Percentiles rank a stretch among this genome's conserved stretches.
Conservation (phyloP, 2,113 vertebrate genomes). For the Microtus richardsoni region DNA sequence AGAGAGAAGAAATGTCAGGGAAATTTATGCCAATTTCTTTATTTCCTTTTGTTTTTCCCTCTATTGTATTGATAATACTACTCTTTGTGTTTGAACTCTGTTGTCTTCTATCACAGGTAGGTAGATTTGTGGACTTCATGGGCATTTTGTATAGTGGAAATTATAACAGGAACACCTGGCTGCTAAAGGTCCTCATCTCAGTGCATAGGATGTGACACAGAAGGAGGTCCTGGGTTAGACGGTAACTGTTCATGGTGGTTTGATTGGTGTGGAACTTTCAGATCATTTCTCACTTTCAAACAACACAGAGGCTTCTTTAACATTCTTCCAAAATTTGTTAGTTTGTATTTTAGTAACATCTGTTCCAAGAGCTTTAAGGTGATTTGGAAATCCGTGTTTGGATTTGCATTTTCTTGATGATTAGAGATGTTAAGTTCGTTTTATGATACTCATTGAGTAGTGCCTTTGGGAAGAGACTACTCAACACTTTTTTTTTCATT, state of each 20-base stretch:
- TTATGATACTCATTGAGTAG: background rate
- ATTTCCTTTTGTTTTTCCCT: background rate
- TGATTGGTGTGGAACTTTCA: background rate
- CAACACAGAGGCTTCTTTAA: background rate
- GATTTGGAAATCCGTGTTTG: background rate
- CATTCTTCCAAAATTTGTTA: background rate
- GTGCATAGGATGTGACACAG: background rate
- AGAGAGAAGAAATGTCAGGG: background rate
- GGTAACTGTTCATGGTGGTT: background rate
- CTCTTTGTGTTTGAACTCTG: background rate
- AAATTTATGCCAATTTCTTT: no score
- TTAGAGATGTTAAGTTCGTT: background rate
- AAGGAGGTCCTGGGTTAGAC: background rate
- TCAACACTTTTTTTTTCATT: background rate
- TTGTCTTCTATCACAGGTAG: no score
- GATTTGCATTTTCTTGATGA: background rate
- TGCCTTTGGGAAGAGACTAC: background rate
- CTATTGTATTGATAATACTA: background rate
- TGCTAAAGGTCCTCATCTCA: background rate
- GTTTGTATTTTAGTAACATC: background rate
- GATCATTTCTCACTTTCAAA: background rate
- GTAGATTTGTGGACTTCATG: background rate
- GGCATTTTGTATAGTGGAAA: background rate
- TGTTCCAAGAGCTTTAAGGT: background rate
- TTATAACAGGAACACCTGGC: fast-evolving